Evolutionary conservation across 2,888 invertebrate species (phyloP), one percentile per base, ranked within the genome.

Genomic region (Geophilus truncorum): DNA sequence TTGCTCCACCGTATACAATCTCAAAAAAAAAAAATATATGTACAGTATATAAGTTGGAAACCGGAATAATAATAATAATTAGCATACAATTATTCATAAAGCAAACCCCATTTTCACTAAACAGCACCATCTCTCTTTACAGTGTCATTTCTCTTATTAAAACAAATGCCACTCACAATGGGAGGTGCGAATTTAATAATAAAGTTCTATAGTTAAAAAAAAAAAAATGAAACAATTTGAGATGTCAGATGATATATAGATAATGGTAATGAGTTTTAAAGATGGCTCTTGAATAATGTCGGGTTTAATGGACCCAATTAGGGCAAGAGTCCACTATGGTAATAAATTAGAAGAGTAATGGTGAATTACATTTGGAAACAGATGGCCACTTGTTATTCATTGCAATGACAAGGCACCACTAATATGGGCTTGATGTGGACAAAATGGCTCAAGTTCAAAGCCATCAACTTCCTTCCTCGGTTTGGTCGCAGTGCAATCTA

Each of bases 331-430:
- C 28, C 70, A 15, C 10, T 28, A 15, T 21, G 28, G 70, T 70
- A 70, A 70, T 70, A 70, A 70, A 70, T 70, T 70, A 70, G 28
- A 70, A n/a, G 28, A 25, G 70, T 25, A 70, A 70, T 70, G 70
- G 70, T 25, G 70, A 70, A 28, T 70, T 70, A 70, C 70, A 25
- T 28, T 70, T 15, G 70, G 70, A 70, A 70, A 70, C 70, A 70
- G 70, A 70, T 70, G 70, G 70, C 70, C 25, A 70, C 70, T 70
- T 70, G 70, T 70, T 70, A 70, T 70, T 70, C 70, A 70, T 70
- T 28, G 23, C 70, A 70, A 70, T 70, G 70, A 70, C 70, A 70
- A 70, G 12, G 70, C 28, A n/a, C n/a, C 45, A 45, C 45, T 7
- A 45, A 45, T 45, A 45, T 4, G 45, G 45, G 18, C 45, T 25